Evolutionary conservation across 2,797 vertebrate species (phyloP), one percentile per base, ranked within the genome.

Genomic region (Lacerta bilineata): DNA sequence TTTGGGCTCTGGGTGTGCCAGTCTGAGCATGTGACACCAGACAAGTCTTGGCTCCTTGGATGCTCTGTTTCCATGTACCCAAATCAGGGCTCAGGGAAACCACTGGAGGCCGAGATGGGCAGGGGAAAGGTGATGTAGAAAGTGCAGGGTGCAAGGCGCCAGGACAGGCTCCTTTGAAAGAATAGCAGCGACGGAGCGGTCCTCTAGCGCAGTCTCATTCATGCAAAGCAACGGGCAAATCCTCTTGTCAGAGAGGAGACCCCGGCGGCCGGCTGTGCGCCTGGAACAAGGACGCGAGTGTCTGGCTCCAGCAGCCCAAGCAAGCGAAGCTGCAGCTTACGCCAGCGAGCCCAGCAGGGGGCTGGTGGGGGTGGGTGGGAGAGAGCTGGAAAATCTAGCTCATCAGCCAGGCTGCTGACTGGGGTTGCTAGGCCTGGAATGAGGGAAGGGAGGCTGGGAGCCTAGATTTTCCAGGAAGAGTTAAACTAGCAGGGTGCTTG

Each of bases 321-420:
- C 78, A 76, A 77, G 43, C 69, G n/a, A 81, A 33, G 27, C 79
- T 39, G 71, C 71, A 25, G 88, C 88, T 76, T 81, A 80, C 39
- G 84, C 88, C 43, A 69, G 33, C 3, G 18, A 89, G 33, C 71
- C 25, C 88, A 82, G 88, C 78, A 29, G 79, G 88, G 43, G 61
- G 66, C 87, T 64, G 36, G 33, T 39, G 59, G 55, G 29, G 83
- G 25, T 55, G 55, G 66, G n/a, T 39, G 88, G 61, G 78, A 68
- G 75, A 36, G 39, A 15, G 33, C 71, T 89, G 84, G 84, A 89
- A 89, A 89, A 89, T 69, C 88, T 85, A 4, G 71, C 88, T 89
- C 88, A 85, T 86, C 88, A 33, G 43, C 83, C 78, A 85, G 83
- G 85, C 18, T 8, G 25, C 46, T 81, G 84, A 66, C 71, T 82